A percentile compares a stretch with the other conserved stretches of the same genome.
Conservation (phyloP, 1,140 invertebrate species). For the Drosophila nannoptera region DNA sequence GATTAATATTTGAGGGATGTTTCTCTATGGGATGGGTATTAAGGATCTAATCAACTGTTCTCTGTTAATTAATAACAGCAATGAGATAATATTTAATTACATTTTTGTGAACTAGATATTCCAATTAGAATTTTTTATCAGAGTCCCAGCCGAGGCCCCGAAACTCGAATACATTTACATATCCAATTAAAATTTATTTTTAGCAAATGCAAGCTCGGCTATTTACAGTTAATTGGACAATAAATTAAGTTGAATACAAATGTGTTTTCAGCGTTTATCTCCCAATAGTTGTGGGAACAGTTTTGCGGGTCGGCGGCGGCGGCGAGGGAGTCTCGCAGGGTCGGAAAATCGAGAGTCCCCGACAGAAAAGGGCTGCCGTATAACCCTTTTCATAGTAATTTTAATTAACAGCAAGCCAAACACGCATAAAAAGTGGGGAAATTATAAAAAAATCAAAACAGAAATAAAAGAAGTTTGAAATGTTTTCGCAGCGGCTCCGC, state of each 20-base stretch:
- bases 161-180: neutral
- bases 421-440: conserved; percentile 12
- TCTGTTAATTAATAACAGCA: too few species aligned
- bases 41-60: too few species aligned
- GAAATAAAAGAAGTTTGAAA: conserved; percentile 52
- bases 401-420: conserved; percentile 47
- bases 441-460: conserved; percentile 3
- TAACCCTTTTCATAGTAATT: conserved; percentile 41
- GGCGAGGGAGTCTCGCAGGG: too few species aligned
- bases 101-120: neutral
- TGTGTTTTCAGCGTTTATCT: conserved; percentile 12
- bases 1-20: too few species aligned
- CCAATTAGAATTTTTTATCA: neutral
- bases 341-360: too few species aligned
- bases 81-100: too few species aligned
- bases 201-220: neutral
- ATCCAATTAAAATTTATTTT: conserved; percentile 7
- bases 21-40: too few species aligned
- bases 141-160: neutral
- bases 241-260: conserved; percentile 7
- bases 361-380: conserved; percentile 27
- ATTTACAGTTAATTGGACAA: conserved; percentile 10
- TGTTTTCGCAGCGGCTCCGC: conserved; percentile 51
- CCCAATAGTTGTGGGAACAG: conserved; percentile 15
- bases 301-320: conserved; percentile 1